Base-by-base conservation (phyloP, 2,797 vertebrate species). In the Pseudomugil tenellus region DNA sequence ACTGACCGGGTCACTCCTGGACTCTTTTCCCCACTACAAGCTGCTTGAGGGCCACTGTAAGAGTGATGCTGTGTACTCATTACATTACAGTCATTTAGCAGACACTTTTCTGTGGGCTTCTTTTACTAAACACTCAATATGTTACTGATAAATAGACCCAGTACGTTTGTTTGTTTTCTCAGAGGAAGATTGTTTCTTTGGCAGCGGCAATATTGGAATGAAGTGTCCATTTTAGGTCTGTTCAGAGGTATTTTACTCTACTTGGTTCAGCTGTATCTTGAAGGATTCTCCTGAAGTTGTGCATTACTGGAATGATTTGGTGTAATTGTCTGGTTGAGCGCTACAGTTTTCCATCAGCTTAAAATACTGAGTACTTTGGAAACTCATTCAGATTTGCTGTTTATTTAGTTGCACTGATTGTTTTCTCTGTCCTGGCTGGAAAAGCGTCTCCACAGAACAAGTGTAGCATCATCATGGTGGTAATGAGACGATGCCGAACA, bases 161-260 rank as follows among this genome's bases (percentile, higher is more conserved):
- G 59, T 58, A 52, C 46, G 65, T 77, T 79, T 83, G 74, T 43
- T 80, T 85, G 77, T 72, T 71, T 58, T 63, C 10, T 61, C 17
- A 21, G 23, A 29, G 59, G 13, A 16, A 55, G 55, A 48, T 32
- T 28, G 43, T 58, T 76, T 57, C 51, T 14, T 56, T 41, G 10
- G 26, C 48, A 41, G 48, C 58, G 56, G 41, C 58, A 16, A 28
- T 52, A 55, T 55, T 63, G 26, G 5, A 52, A 55, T 35, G 43
- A 58, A 26, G 39, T 1, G 7, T 5, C 17, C 41, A 21, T 46
- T 46, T 46, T 41, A 19, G 37, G 37, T 41, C 37, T 17, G 1
- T 41, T 46, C 19, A n/a, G 3, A 10, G 19, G n/a, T 43, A 43
- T 43, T 46, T 21, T 21, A 9, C 41, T 46, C n/a, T 8, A n/a